Base-by-base conservation (phyloP, 64 coral and sea anemone genomes). In the Dendrophyllia cribrosa region DNA sequence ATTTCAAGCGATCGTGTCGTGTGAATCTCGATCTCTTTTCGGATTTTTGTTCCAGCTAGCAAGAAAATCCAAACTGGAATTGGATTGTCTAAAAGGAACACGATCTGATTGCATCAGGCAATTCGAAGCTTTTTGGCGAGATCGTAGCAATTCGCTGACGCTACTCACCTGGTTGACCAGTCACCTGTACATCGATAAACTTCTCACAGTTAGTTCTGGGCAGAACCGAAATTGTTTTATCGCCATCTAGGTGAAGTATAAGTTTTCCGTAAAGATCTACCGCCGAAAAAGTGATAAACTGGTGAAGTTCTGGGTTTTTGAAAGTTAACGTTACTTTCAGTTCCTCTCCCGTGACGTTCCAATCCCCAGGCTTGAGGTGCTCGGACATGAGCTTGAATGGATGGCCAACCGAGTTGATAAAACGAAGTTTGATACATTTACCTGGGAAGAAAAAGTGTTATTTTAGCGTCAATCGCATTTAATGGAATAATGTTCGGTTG, bases 171-270 rank as follows among this genome's bases (percentile, higher is more conserved):
- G 80, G 78, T 51, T 51, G 20, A 23, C 86, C 83, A 51, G 95
- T 97, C 3, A 91, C 91, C 51, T 61, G 24, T 20, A 97, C 95
- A 24, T 93, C 51, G 8, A 97, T 97, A 53, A 88, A 97, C 5
- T 50, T 19, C 7, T 82, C 90, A 56, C 95, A 97, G 66, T 97
- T 74, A 1, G 24, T 64, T 47, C 91, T 84, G 2, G 92, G 95
- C 95, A 97, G 91, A 2, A 97, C 95, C 7, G 95, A 97, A 43
- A 97, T 97, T 16, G 91, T 94, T 69, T 55, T 94, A 58, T 97
- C 95, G 21, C 92, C 92, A 88, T 97, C 95, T 14, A 97, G 74
- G n/a, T 82, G 79, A 50, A 96, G 77, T 20, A 78, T 87, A 14
- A 59, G 71, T 21, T 87, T 60, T 0, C 77, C 83, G 7, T 75